A percentile compares a stretch with the other conserved stretches of the same genome.
phyloP scores from a whole-genome alignment of 2,113 vertebrate species.

The Mesitornis unicolor region DNA sequence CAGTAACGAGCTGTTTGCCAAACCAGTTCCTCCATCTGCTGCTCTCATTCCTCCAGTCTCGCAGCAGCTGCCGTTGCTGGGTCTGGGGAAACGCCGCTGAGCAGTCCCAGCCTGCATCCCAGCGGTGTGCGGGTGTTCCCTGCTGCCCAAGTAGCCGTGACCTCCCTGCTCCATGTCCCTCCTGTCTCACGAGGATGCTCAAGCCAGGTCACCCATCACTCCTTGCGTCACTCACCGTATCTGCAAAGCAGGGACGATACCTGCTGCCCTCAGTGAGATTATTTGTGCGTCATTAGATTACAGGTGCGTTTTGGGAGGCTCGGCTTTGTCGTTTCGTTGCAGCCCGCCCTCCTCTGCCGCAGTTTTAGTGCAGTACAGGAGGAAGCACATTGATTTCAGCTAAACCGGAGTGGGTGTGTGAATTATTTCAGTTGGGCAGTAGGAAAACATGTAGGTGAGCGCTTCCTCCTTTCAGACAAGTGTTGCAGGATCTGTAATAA shows the following conservation, averaged over 20 bases:
- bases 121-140: not conserved
- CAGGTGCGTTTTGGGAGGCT: not conserved
- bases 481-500: not conserved
- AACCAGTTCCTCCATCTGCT: constrained; percentile 16
- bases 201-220: not conserved
- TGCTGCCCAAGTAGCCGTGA: accelerated
- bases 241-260: accelerated
- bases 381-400: not conserved
- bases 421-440: not conserved
- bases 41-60: not conserved
- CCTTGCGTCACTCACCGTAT: accelerated
- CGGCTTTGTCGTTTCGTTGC: accelerated
- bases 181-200: not conserved
- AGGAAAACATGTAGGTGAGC: not conserved
- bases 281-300: too few species aligned
- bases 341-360: not conserved
- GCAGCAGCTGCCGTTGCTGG: accelerated
- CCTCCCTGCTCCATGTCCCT: not conserved
- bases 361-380: accelerated
- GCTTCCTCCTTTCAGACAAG: not conserved
- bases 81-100: accelerated
- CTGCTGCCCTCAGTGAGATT: accelerated
- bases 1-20: not conserved
- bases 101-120: not conserved
- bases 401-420: not conserved